These are phyloP conservation scores for Antigone vipio DNA, from an alignment of 2,113 vertebrate genomes.

Conservation along the genomic window DNA sequence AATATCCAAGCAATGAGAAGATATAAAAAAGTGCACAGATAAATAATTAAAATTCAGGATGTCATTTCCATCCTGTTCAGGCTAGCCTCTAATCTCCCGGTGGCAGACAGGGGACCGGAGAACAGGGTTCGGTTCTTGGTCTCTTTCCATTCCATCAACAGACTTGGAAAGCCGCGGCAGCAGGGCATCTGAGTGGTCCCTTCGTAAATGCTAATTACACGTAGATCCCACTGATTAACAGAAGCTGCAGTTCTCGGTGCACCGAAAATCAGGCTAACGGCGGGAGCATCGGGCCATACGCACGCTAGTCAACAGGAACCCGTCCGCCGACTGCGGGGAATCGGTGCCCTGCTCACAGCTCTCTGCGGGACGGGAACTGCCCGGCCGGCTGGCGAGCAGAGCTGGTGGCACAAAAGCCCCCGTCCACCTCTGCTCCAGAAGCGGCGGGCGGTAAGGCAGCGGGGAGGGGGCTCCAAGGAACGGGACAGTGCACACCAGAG, in stretches of 20 bases:
- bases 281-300: not conserved
- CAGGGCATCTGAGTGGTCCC: not conserved
- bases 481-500: not conserved
- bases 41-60: constrained; percentile 73
- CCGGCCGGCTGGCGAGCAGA: not conserved
- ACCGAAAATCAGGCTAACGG: not conserved
- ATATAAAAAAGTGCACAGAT: constrained; percentile 48
- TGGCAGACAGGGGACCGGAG: not conserved
- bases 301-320: not conserved
- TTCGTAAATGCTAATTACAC: constrained; percentile 22
- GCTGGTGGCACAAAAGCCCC: not conserved
- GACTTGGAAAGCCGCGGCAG: constrained; percentile 42
- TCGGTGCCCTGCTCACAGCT: not conserved
- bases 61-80: constrained; percentile 24
- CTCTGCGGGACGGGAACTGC: not conserved
- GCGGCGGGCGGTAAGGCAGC: no score
- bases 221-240: constrained; percentile 42
- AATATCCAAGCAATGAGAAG: constrained; percentile 65
- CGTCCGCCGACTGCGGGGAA: not conserved
- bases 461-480: not conserved
- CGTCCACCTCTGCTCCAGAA: not conserved
- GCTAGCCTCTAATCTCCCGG: constrained; percentile 40
- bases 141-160: constrained; percentile 53
- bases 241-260: constrained; percentile 12
- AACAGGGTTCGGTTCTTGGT: constrained; percentile 31